Evolutionary conservation across 2,113 vertebrate genomes (phyloP).

Genomic region (Poecile atricapillus): DNA sequence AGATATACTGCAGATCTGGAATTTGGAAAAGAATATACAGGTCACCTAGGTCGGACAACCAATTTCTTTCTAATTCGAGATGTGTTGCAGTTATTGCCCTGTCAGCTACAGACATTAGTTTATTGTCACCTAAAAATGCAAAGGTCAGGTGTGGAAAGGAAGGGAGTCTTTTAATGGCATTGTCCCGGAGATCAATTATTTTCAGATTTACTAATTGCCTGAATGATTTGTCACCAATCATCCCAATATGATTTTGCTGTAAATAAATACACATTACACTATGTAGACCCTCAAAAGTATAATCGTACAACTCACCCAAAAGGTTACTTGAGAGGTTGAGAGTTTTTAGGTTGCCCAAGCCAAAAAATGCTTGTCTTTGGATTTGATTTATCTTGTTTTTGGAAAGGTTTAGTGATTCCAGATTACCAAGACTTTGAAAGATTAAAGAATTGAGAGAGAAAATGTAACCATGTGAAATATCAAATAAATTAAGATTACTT

Average conservation of each 20-base stretch:
- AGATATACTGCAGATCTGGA: slow-evolving; percentile 55
- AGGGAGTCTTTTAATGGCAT: slow-evolving; percentile 72
- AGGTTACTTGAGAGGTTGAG: slow-evolving; percentile 85
- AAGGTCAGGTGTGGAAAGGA: slow-evolving; percentile 60
- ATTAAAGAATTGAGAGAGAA: slow-evolving; percentile 72
- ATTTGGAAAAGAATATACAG: slow-evolving; percentile 70
- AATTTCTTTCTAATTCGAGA: slow-evolving; percentile 77
- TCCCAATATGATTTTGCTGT: slow-evolving; percentile 84
- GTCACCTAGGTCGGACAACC: slow-evolving; percentile 65
- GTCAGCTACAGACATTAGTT: slow-evolving; percentile 30
- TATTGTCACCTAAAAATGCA: slow-evolving; percentile 75
- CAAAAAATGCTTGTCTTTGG: slow-evolving; percentile 71
- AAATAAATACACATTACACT: slow-evolving; percentile 75
- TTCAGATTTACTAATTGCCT: slow-evolving; percentile 61
- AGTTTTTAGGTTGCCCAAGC: slow-evolving; percentile 68
- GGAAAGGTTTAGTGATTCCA: slow-evolving; percentile 71
- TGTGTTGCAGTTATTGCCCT: neutral
- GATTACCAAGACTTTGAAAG: slow-evolving; percentile 68
- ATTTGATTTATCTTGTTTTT: slow-evolving; percentile 84
- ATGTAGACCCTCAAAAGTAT: slow-evolving; percentile 73
- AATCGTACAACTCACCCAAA: slow-evolving; percentile 75
- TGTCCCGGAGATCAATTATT: slow-evolving; percentile 77
- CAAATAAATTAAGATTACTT: slow-evolving; percentile 67
- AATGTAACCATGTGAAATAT: slow-evolving; percentile 74
- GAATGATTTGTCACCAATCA: slow-evolving; percentile 71